Evolutionary conservation across 2,113 vertebrate genomes (phyloP), one percentile per base, ranked within the genome.

Genomic region (Megaceryle maxima): DNA sequence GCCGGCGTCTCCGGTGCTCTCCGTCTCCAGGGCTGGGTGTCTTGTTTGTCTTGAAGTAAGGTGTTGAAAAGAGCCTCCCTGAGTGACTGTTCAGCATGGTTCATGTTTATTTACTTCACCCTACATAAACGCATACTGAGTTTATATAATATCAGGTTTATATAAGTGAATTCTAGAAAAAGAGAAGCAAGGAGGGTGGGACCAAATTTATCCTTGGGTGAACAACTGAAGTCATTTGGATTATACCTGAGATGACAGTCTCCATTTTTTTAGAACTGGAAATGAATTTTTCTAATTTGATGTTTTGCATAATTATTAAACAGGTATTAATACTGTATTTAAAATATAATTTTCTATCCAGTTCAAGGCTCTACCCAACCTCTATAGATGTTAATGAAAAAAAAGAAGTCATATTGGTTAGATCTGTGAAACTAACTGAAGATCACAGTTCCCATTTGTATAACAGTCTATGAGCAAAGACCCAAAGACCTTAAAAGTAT

Each of bases 81-180:
- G 44, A 10, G 43, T 10, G 33, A 8, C 20, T 41, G 31, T 66
- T 64, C 48, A 37, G 51, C 60, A 13, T 19, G 24, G 67, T 74
- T 66, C 39, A 63, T 48, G 51, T 70, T 39, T 73, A 19, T 48
- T 83, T 48, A 46, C 73, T 72, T 96, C 56, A 83, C 68, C 44
- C 44, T 57, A 62, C 28, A 77, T 80, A 83, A 90, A 78, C 26
- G 37, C 46, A 64, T 67, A 3, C 26, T 56, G 63, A 53, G 21
- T 96, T 96, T 96, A 93, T 94, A 89, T 90, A 91, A 92, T 91
- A 31, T 22, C 55, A 44, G 78, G 25, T 87, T 94, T 94, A 78
- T 93, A 84, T 91, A 90, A 95, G 67, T 67, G 76, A 91, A 83
- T 96, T 79, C 24, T 82, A 59, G 85, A 75, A 57, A 37, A 63